phyloP scores from a whole-genome alignment of 2,888 invertebrate genomes.

The Vanessa cardui region DNA sequence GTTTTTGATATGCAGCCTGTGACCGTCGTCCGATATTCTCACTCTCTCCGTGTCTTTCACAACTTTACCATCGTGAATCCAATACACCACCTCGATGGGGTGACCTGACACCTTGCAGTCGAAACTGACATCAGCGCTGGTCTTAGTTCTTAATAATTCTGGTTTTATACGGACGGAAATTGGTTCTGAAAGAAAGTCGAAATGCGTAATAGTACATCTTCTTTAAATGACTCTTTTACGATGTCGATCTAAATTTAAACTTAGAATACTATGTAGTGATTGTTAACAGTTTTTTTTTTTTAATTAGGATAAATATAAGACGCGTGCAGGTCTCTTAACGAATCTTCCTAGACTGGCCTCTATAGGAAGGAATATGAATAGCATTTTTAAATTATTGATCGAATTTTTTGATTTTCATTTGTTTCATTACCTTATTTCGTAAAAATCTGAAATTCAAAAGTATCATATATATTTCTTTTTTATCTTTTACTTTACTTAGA shows the following conservation, averaged over 20 bases:
- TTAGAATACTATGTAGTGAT: too few relatives aligned
- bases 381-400: too few relatives aligned
- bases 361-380: too few relatives aligned
- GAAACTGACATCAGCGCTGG: constrained; percentile 91
- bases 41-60: constrained; percentile 83
- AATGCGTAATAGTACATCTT: background rate
- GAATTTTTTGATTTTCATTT: too few relatives aligned
- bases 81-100: constrained; percentile 90
- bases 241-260: too few relatives aligned
- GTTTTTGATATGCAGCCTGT: constrained; percentile 84
- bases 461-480: too few relatives aligned
- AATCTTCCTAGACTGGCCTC: too few relatives aligned
- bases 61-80: constrained; percentile 90
- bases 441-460: background rate
- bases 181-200: constrained; percentile 83
- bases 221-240: background rate
- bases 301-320: too few relatives aligned
- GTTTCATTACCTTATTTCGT: background rate
- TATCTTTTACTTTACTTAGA: background rate
- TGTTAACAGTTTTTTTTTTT: too few relatives aligned
- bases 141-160: constrained; percentile 90
- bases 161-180: constrained; percentile 91
- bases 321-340: too few relatives aligned
- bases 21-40: constrained; percentile 76
- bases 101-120: constrained; percentile 94